A percentile compares a stretch with the other conserved stretches of the same genome.
phyloP scores from a whole-genome alignment of 2,888 invertebrate species.

The Tromatobia lineatoria region DNA sequence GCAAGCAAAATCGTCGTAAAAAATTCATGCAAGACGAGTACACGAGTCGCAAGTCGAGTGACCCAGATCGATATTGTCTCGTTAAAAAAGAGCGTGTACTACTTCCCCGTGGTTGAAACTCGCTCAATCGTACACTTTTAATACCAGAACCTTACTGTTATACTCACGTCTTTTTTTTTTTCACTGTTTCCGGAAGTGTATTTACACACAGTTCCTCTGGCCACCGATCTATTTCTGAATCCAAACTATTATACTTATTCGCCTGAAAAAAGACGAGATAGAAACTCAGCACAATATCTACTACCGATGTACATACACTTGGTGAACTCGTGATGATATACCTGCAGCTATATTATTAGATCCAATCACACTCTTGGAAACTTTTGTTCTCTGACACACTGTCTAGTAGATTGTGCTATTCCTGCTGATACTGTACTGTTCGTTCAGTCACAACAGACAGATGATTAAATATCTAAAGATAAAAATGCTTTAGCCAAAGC shows the following conservation, averaged over 20 bases:
- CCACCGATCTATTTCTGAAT: constrained; percentile 54
- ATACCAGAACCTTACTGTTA: constrained; percentile 4
- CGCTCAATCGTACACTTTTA: constrained; percentile 30
- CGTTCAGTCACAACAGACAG: constrained; percentile 10
- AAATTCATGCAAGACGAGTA: constrained; percentile 55
- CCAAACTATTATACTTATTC: constrained; percentile 37
- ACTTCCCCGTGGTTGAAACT: constrained; percentile 34
- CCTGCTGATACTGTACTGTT: background rate
- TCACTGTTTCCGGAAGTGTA: constrained; percentile 58
- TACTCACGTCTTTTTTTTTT: constrained; percentile 28
- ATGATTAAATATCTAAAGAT: background rate
- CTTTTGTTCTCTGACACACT: constrained; percentile 17
- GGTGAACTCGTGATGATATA: constrained; percentile 21
- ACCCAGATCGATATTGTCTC: constrained; percentile 58
- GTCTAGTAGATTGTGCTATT: constrained; percentile 7
- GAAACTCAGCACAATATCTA: constrained; percentile 17
- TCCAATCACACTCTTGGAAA: constrained; percentile 2
- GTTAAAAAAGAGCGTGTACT: constrained; percentile 26
- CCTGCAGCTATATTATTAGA: constrained; percentile 28
- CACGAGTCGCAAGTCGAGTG: constrained; percentile 47
- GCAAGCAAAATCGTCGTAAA: constrained; percentile 47
- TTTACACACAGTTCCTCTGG: constrained; percentile 27
- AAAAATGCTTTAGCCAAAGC: background rate
- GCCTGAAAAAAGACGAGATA: constrained; percentile 16
- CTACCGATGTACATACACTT: constrained; percentile 20